These are phyloP conservation scores for Ormia ochracea DNA, from an alignment of 2,888 invertebrate species.

Conservation along the genomic window DNA sequence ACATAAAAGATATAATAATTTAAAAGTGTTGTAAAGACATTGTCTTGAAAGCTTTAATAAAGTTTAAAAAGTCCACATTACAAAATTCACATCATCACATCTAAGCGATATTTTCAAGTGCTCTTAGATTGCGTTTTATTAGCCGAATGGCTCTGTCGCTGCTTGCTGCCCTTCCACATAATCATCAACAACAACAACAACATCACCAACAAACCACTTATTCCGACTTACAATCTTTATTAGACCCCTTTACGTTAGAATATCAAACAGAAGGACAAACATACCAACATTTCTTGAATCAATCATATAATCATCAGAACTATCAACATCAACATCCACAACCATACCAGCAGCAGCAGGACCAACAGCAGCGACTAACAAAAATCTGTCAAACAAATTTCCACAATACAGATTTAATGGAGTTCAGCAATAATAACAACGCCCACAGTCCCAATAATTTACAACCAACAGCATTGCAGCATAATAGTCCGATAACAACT, in stretches of 20 bases:
- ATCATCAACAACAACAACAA: slow-evolving; percentile 64
- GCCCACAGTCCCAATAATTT: slow-evolving; percentile 29
- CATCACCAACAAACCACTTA: slow-evolving; percentile 69
- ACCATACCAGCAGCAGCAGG: slow-evolving; percentile 55
- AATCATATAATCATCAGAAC: slow-evolving; percentile 55
- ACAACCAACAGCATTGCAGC: slow-evolving; percentile 26
- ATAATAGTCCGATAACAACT: slow-evolving; percentile 46
- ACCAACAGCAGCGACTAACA: slow-evolving; percentile 63
- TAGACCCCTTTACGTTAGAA: slow-evolving; percentile 70
- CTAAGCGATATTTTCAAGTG: slow-evolving; percentile 37
- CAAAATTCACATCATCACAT: neutral
- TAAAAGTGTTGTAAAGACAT: neutral
- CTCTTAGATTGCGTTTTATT: slow-evolving; percentile 42
- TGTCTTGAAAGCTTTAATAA: neutral
- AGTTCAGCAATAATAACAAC: slow-evolving; percentile 68
- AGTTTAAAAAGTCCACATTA: neutral
- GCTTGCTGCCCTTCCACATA: slow-evolving; percentile 65
- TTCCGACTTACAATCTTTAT: slow-evolving; percentile 74
- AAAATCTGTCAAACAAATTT: slow-evolving; percentile 68
- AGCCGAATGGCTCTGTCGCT: slow-evolving; percentile 77
- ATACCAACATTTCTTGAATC: slow-evolving; percentile 56
- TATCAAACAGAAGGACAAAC: slow-evolving; percentile 64
- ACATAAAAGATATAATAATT: neutral
- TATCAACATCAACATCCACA: no score
- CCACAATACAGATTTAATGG: slow-evolving; percentile 73